Base-by-base conservation (phyloP, 2,888 invertebrate genomes). In the Ormia ochracea region DNA sequence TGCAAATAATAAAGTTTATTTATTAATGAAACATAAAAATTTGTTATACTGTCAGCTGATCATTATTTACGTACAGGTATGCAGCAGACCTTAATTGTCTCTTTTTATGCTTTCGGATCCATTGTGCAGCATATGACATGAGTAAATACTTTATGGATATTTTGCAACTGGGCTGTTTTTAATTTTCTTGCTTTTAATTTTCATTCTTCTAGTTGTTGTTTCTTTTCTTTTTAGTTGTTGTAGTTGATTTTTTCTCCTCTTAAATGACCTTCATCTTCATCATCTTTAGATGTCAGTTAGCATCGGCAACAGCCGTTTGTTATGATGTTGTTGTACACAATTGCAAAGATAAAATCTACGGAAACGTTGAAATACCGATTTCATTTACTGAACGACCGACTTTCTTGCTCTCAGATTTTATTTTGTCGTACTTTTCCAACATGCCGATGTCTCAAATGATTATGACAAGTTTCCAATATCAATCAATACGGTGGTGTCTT, bases 231-330 rank as follows among this genome's bases (percentile, higher is more conserved):
- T 21, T 7, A 36, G 4, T 36, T 68, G 43, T 36, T 23, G 23
- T 17, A 14, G 33, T 43, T 31, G 33, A 23, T 26, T 45, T 33
- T 52, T 28, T 19, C 31, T 58, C 21, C 26, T 54, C 36, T 52
- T 17, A 21, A 56, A 48, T 70, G 76, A 14, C 76, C 76, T 77
- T 77, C 76, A 70, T 70, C 48, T 63, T 70, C 65, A 28, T 45
- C 56, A 70, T 59, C 38, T 48, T 41, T 59, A 38, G 58, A 70
- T 70, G 70, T 38, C 58, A 52, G 58, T 28, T 28, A 43, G 28
- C 36, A n/a, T n/a, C n/a, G n/a, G n/a, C n/a, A n/a, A n/a, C 48
- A 61, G 69, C 45, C 33, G 68, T 58, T 56, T 56, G n/a, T 68
- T 31, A 68, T 31, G 43, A 31, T 41, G 19, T 52, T 43, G 19